phyloP scores from a whole-genome alignment of 2,113 vertebrate genomes.

The Platanista minor region DNA sequence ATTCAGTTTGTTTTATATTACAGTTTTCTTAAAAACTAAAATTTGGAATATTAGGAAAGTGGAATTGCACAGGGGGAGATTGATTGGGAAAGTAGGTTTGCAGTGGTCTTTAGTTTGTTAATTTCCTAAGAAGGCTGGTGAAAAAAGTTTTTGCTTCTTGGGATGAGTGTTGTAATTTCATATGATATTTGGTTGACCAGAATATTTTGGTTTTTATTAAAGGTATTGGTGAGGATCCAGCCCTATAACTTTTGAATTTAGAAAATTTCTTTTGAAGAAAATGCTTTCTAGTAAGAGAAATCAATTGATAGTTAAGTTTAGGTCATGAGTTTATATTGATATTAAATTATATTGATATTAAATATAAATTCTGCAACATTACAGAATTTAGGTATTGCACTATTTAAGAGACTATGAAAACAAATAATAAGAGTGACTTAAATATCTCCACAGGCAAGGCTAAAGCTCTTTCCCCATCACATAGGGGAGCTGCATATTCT shows the following conservation, averaged over 20 bases:
- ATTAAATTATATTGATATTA: slow-evolving; percentile 8
- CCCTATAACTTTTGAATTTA: slow-evolving; percentile 19
- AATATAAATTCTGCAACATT: background rate
- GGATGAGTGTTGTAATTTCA: background rate
- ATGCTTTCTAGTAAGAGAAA: slow-evolving; percentile 13
- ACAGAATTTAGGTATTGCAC: slow-evolving; percentile 5
- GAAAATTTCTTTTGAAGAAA: slow-evolving; percentile 33
- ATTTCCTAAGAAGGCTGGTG: background rate
- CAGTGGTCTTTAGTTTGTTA: slow-evolving; percentile 16
- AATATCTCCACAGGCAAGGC: slow-evolving; percentile 89
- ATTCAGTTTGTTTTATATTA: background rate
- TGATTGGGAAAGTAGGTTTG: background rate
- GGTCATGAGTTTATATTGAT: background rate
- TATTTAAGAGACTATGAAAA: slow-evolving; percentile 48
- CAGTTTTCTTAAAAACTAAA: slow-evolving; percentile 1
- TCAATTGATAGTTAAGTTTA: slow-evolving; percentile 3
- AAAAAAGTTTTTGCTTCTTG: slow-evolving; percentile 8
- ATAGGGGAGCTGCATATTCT: slow-evolving; percentile 94
- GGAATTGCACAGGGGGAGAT: background rate
- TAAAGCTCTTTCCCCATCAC: slow-evolving; percentile 95
- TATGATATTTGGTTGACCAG: background rate
- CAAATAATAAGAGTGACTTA: slow-evolving; percentile 81
- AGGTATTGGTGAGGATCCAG: background rate
- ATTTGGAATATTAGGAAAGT: background rate
- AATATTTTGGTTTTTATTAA: slow-evolving; percentile 33